phyloP scores from a whole-genome alignment of 2,797 vertebrate species.

The Gouania willdenowi region DNA sequence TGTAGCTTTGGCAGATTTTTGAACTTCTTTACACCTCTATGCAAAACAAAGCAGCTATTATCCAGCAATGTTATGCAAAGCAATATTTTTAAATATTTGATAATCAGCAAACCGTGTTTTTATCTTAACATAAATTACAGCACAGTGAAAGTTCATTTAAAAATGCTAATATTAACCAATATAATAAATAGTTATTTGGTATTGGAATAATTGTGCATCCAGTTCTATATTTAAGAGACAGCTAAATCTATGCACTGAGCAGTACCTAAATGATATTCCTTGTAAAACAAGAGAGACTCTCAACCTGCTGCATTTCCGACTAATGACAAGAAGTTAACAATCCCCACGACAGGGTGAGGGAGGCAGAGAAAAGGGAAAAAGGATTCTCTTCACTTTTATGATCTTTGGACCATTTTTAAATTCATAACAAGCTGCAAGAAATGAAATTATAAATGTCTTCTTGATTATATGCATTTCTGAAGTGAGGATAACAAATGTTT shows the following conservation, averaged over 20 bases:
- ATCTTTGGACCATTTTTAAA: constrained; percentile 44
- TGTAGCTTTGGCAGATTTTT: no score
- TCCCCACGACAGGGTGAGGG: constrained; percentile 28
- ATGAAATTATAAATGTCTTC: constrained; percentile 72
- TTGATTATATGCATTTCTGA: constrained; percentile 71
- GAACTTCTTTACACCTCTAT: no score
- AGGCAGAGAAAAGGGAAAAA: no score
- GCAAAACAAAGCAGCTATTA: no score
- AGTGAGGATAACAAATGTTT: constrained; percentile 79
- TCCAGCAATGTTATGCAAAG: no score
- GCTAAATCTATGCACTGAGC: constrained; percentile 19
- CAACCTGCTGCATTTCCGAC: constrained; percentile 37
- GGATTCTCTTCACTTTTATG: constrained; percentile 43
- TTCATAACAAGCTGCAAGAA: constrained; percentile 54
- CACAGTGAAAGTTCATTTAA: no score
- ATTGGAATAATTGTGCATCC: constrained; percentile 46
- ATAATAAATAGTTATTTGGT: no score
- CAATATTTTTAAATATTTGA: no score
- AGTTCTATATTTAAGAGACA: constrained; percentile 36
- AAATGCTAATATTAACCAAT: no score
- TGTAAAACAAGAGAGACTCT: constrained; percentile 22
- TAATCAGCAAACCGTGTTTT: no score
- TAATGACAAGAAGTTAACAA: constrained; percentile 21
- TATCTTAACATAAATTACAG: no score
- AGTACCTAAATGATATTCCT: constrained; percentile 22